Evolutionary conservation across 2,113 vertebrate species (phyloP).

Genomic region (Anarrhichthys ocellatus): DNA sequence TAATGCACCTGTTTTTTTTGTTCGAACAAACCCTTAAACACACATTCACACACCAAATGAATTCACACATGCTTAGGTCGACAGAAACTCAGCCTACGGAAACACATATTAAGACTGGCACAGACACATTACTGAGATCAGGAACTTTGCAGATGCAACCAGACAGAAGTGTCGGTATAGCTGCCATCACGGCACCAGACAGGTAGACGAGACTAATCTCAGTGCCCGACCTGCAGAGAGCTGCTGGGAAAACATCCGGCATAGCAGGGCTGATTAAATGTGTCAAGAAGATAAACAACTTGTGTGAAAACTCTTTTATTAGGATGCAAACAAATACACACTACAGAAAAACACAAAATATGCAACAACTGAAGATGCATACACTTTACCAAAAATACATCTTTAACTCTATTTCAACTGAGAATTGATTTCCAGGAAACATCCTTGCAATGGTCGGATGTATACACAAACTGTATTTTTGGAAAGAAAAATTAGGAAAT

Average conservation of each 20-base stretch:
- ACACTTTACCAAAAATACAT: background rate
- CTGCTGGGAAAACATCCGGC: background rate
- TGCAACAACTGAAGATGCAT: background rate
- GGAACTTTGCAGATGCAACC: constrained; percentile 46
- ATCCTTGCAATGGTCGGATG: background rate
- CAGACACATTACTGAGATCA: constrained; percentile 6
- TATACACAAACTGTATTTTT: background rate
- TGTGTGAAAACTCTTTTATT: background rate
- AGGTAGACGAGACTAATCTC: constrained; percentile 27
- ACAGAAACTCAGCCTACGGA: background rate
- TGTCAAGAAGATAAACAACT: background rate
- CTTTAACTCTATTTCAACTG: background rate
- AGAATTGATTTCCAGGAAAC: background rate
- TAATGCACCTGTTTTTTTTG: background rate
- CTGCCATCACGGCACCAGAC: background rate
- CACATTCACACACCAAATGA: background rate
- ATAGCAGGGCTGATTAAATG: constrained; percentile 32
- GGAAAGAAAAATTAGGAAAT: background rate
- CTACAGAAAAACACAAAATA: background rate
- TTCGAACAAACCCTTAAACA: background rate
- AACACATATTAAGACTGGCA: background rate
- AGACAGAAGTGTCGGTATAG: constrained; percentile 8
- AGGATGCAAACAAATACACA: background rate
- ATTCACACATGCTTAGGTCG: background rate
- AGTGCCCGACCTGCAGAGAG: background rate